Base-by-base conservation (phyloP, 2,888 invertebrate species). In the Reticulitermes lucifugus region DNA sequence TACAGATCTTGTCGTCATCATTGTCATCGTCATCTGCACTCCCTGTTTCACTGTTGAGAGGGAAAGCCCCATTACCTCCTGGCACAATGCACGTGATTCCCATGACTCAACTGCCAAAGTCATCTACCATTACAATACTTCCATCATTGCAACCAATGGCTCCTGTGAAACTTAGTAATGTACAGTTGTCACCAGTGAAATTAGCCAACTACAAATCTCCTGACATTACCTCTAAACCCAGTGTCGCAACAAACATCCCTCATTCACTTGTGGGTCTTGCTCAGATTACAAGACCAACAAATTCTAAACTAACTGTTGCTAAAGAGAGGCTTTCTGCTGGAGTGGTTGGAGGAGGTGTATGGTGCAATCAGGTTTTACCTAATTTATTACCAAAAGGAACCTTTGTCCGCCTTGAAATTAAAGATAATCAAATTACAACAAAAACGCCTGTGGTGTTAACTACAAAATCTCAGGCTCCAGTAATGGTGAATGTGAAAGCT, bases 111-210 rank as follows among this genome's bases (percentile, higher is more conserved):
- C 29, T 81, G 43, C 25, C 81, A 65, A 81, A 46, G 41, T n/a
- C 79, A 35, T 70, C 81, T 4, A 55, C 43, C n/a, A 81, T 81
- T 70, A 81, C 81, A 65, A 25, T 81, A n/a, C 81, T 81, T n/a
- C 81, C 81, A 2, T 10, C 55, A 25, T 18, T 79, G 14, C 22
- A 60, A 21, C 29, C 29, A n/a, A 7, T 80, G 0, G 51, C 79
- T 25, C 55, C 80, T 25, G 22, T 80, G 35, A 59, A 60, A 21
- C 35, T 80, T 18, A 80, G n/a, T 35, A 65, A 65, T 25, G 65
- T 65, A 25, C 55, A 60, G 29, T 70, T 81, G 25, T 81, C 81
- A n/a, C 65, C 81, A 18, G 70, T 65, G n/a, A 65, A 81, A 70
- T 70, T 81, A 25, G 12, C 51, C 22, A 70, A 35, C 22, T 35